A percentile compares a stretch with the other conserved stretches of the same genome.
These are phyloP conservation scores for Esox masquinongy DNA, from an alignment of 2,797 vertebrate genomes.

Conservation along the genomic window DNA sequence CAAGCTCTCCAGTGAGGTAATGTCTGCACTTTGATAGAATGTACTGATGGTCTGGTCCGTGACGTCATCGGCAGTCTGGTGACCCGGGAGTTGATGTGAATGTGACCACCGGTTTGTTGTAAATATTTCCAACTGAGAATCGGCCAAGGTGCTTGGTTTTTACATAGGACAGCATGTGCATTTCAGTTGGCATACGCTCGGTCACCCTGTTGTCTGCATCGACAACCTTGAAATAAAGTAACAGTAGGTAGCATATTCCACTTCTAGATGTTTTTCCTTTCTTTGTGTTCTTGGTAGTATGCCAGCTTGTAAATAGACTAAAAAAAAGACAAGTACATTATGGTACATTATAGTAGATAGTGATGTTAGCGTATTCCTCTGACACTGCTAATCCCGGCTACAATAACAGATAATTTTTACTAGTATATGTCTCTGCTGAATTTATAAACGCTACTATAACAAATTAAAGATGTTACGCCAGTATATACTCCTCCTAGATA, in stretches of 20 bases:
- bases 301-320: no score
- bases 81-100: not conserved
- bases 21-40: conserved; percentile 55
- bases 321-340: no score
- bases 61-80: conserved; percentile 58
- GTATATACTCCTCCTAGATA: not conserved
- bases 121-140: not conserved
- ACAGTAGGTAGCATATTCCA: not conserved
- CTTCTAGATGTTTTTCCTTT: not conserved
- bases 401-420: no score
- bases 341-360: no score
- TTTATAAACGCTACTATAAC: not conserved
- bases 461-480: not conserved
- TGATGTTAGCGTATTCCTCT: no score
- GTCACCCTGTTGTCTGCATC: conserved; percentile 1
- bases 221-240: not conserved
- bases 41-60: conserved; percentile 60
- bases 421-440: no score
- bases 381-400: no score
- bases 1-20: conserved; percentile 66
- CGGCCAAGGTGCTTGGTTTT: not conserved
- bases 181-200: conserved; percentile 14
- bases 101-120: conserved; percentile 29
- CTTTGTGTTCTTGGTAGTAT: not conserved
- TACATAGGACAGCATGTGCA: conserved; percentile 14